phyloP scores from a whole-genome alignment of 2,888 invertebrate genomes.

The Ophion ellenae region DNA sequence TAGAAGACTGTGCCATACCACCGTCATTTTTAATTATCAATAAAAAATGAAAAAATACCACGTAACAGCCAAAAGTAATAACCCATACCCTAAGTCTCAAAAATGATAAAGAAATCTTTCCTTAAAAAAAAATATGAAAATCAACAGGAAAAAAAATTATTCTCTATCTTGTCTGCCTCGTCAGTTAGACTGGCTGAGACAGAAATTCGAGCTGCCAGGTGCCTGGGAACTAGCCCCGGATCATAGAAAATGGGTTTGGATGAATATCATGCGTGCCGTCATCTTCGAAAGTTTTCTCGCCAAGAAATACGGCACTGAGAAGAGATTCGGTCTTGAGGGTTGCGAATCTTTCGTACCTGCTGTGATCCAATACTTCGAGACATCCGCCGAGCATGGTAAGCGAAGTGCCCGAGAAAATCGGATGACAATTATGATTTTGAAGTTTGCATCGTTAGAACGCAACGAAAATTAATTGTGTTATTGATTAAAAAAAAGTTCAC shows the following conservation, averaged over 20 bases:
- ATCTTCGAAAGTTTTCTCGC: slow-evolving; percentile 77
- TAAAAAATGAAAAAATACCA: too few relatives aligned
- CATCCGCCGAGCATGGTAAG: slow-evolving; percentile 75
- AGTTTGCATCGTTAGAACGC: too few relatives aligned
- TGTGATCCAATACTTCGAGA: slow-evolving; percentile 76
- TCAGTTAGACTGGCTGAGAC: slow-evolving; percentile 78
- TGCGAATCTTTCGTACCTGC: slow-evolving; percentile 77
- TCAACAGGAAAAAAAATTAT: too few relatives aligned
- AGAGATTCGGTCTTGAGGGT: slow-evolving; percentile 79
- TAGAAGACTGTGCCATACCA: too few relatives aligned
- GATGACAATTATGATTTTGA: neutral
- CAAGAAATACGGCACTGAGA: slow-evolving; percentile 77
- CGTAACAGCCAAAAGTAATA: too few relatives aligned
- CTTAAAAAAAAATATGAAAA: too few relatives aligned
- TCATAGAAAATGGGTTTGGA: slow-evolving; percentile 76
- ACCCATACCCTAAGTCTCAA: too few relatives aligned
- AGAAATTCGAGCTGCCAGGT: slow-evolving; percentile 78
- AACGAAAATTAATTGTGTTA: neutral
- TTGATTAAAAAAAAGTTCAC: too few relatives aligned
- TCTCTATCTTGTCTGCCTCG: neutral
- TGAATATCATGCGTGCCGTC: slow-evolving; percentile 76
- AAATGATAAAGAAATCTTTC: too few relatives aligned
- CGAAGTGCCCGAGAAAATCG: neutral
- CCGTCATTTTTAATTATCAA: too few relatives aligned
- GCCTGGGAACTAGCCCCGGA: slow-evolving; percentile 74